Base-by-base conservation (phyloP, 1,140 invertebrate genomes). In the Leptopilina clavipes region DNA sequence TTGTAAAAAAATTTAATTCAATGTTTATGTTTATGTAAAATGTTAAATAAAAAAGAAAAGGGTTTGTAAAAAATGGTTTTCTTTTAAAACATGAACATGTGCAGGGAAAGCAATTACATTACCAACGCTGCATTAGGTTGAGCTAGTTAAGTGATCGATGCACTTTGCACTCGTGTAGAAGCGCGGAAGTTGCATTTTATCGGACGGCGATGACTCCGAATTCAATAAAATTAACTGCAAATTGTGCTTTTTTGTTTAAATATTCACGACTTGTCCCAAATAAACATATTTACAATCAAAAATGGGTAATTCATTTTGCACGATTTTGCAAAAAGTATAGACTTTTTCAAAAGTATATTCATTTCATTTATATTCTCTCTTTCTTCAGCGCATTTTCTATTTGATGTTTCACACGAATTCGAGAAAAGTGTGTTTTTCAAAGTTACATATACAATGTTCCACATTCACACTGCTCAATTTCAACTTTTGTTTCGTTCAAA, bases 121-220 rank as follows among this genome's bases (percentile, higher is more conserved):
- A 65, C 59, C 22, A 14, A 37, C 22, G 25, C 22, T 65, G 59
- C 59, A 65, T 65, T 65, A 65, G 59, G 59, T 65, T 31, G 59
- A 65, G 22, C 25, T 25, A 65, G 59, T 65, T 31, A 22, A 65
- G 59, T 65, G 59, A 65, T 65, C 59, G 59, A 65, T 65, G 59
- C 59, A 65, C 59, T 65, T 8, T n/a, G 19, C 48, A 52, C 48
- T n/a, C 48, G 48, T 52, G 48, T 52, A 52, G 48, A 52, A 31
- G 31, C 12, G 59, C 59, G 59, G 59, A 65, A 65, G 59, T n/a
- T 65, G 12, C 56, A 31, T 65, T 65, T 31, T 31, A 19, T 3
- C 18, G 56, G 10, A 59, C 8, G 7, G 10, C 19, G 22, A 59
- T 59, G 7, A 65, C 56, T 25, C 59, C 11, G 19, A 65, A 65